Evolutionary conservation across 2,797 vertebrate species (phyloP).

Genomic region (Urocyon cinereoargenteus): DNA sequence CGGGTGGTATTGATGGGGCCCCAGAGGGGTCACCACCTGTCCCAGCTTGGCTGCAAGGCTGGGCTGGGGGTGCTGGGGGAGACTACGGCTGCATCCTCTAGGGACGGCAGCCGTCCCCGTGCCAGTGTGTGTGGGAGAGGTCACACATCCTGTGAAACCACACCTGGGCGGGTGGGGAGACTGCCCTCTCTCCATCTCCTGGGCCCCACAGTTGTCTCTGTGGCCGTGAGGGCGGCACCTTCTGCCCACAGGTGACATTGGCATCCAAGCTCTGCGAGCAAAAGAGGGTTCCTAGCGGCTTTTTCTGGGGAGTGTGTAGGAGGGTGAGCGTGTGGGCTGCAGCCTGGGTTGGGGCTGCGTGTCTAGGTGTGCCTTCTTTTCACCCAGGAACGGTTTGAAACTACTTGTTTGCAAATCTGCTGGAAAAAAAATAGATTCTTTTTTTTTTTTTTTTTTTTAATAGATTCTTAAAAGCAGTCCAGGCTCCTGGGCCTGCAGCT

Average conservation of each 20-base stretch:
- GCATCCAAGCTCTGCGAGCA: background rate
- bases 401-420: slow-evolving; percentile 50
- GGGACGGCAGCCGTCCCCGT: background rate
- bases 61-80: background rate
- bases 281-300: background rate
- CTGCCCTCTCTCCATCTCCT: background rate
- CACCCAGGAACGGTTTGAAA: background rate
- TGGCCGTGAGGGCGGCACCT: background rate
- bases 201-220: background rate
- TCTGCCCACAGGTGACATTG: background rate
- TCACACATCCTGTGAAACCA: too few relatives aligned
- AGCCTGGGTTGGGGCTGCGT: background rate
- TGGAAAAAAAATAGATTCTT: background rate
- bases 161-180: background rate
- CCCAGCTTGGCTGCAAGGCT: background rate
- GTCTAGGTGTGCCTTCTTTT: background rate
- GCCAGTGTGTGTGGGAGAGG: background rate
- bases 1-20: background rate
- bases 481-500: background rate
- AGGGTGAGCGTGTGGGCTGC: background rate
- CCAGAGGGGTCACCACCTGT: background rate
- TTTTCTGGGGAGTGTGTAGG: background rate
- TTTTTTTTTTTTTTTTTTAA: background rate
- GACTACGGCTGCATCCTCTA: background rate
- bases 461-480: background rate